Evolutionary conservation across 1,140 invertebrate genomes (phyloP).

Genomic region (Habropoda laboriosa): DNA sequence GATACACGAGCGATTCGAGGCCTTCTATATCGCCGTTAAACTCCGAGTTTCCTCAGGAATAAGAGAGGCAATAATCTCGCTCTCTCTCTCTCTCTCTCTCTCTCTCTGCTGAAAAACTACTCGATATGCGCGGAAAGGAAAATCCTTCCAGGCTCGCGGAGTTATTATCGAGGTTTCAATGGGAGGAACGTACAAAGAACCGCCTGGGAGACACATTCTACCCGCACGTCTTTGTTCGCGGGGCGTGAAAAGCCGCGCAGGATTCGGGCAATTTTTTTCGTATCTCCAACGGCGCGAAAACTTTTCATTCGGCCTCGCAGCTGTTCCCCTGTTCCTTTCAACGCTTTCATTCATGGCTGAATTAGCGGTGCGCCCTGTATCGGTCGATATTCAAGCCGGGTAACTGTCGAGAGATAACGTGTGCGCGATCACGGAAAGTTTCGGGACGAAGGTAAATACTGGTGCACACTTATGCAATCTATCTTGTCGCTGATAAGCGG

Average conservation of each 20-base stretch:
- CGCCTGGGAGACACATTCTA: constrained; percentile 15
- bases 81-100: background rate
- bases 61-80: constrained; percentile 6
- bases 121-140: background rate
- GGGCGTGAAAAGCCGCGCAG: constrained; percentile 23
- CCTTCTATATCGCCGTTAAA: background rate
- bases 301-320: constrained; percentile 39
- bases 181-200: constrained; percentile 9
- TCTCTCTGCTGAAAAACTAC: background rate
- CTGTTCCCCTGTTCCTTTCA: constrained; percentile 5
- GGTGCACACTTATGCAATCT: background rate
- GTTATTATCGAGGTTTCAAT: constrained; percentile 40
- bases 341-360: background rate
- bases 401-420: background rate
- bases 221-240: constrained; percentile 26
- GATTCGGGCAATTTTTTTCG: constrained; percentile 46
- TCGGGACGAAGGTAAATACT: background rate
- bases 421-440: constrained; percentile 4
- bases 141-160: background rate
- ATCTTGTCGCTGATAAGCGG: background rate
- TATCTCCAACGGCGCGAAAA: background rate
- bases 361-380: background rate
- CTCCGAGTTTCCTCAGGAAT: background rate
- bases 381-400: constrained; percentile 11
- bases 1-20: background rate